Percentiles rank a stretch among this genome's conserved stretches.
Evolutionary conservation across 2,113 vertebrate species (phyloP).

Genomic region (Engraulis encrasicolus): DNA sequence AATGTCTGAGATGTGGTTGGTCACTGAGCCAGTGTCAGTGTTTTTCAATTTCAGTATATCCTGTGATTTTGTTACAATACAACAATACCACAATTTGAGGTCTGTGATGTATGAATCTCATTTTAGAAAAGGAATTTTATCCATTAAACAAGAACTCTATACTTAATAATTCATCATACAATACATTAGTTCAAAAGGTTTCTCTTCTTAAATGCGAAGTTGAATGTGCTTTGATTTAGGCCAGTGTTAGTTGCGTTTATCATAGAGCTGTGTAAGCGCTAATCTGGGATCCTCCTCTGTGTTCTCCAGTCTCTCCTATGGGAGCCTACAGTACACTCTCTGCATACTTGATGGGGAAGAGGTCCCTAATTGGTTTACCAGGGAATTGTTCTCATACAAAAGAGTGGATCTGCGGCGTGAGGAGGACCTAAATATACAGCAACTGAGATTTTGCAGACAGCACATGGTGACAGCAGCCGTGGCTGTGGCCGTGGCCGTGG

Average conservation of each 20-base stretch:
- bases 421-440: not conserved
- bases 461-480: too few species aligned
- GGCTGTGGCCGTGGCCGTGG: too few species aligned
- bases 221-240: constrained; percentile 10
- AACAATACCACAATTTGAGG: too few species aligned
- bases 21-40: not conserved
- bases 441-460: not conserved
- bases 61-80: too few species aligned
- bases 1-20: not conserved
- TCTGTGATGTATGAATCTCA: too few species aligned
- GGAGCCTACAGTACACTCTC: constrained; percentile 25
- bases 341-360: not conserved
- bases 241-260: not conserved
- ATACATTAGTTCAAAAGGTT: not conserved
- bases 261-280: not conserved
- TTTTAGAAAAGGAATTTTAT: not conserved
- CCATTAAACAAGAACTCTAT: not conserved
- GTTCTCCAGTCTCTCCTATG: not conserved
- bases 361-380: constrained; percentile 35
- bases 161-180: not conserved
- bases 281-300: not conserved
- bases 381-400: not conserved
- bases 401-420: not conserved
- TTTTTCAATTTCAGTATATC: too few species aligned
- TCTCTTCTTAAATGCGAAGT: not conserved